Evolutionary conservation across 2,113 vertebrate genomes (phyloP), one percentile per base, ranked within the genome.

Genomic region (Ploceus nigricollis): DNA sequence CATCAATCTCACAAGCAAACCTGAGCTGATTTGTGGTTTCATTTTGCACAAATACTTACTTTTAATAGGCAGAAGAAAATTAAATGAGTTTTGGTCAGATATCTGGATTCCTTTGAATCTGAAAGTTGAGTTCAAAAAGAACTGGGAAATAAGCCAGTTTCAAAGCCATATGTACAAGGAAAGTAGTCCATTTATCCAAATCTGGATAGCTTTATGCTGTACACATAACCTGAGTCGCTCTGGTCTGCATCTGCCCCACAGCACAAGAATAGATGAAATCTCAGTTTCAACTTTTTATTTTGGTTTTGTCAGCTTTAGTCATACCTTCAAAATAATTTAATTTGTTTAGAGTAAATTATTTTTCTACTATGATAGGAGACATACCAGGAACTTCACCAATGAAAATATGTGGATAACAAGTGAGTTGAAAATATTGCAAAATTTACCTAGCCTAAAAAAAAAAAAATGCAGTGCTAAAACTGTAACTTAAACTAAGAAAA

Each of bases 81-180:
- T 81, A 95, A 94, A 90, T 70, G 68, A 72, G 40, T 92, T 96
- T 93, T 92, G 76, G 90, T 93, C 92, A 92, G 76, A 84, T 94
- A 87, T 89, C 72, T 93, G 48, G 65, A 89, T 71, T 93, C 80
- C 53, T 93, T 93, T 93, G 76, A 95, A 93, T 95, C 60, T 66
- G 71, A 92, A 96, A 92, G 79, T 78, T 15, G 8, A 95, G 60
- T 89, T 89, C 80, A 94, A 87, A 90, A 94, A 90, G 82, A 83
- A 88, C 42, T 93, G 86, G 88, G 92, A 94, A 92, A 56, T 22
- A 31, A 83, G 88, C 90, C 90, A 95, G 80, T 82, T 89, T 60
- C 31, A 93, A 95, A 95, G 72, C 80, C 88, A 69, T 75, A 82
- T 64, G 72, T 77, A 88, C 5, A 37, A 86, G 31, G 51, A 81